Evolutionary conservation across 2,113 vertebrate genomes (phyloP).

Genomic region (Odontesthes bonariensis): DNA sequence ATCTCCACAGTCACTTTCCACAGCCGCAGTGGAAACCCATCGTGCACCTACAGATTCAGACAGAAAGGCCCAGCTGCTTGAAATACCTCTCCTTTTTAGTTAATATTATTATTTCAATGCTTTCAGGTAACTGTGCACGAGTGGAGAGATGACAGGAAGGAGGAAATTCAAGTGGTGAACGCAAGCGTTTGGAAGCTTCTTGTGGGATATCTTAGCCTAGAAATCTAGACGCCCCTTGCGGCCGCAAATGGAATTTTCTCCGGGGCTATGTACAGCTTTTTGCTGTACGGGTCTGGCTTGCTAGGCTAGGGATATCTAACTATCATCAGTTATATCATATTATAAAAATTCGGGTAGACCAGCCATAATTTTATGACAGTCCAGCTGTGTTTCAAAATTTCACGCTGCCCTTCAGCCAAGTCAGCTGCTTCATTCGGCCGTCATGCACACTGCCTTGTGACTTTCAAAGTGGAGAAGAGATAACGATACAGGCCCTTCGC

Average conservation of each 20-base stretch:
- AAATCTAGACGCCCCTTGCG: too few relatives aligned
- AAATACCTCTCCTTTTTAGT: not conserved
- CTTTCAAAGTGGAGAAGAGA: conserved; percentile 53
- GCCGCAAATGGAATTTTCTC: too few relatives aligned
- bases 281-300: too few relatives aligned
- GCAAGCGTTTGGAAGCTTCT: not conserved
- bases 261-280: too few relatives aligned
- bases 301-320: conserved; percentile 17
- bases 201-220: not conserved
- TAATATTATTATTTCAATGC: not conserved
- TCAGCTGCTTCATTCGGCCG: conserved; percentile 58
- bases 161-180: too few relatives aligned
- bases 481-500: conserved; percentile 38
- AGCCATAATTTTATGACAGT: conserved; percentile 20
- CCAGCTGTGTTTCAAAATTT: conserved; percentile 27
- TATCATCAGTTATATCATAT: conserved; percentile 3
- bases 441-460: conserved; percentile 54
- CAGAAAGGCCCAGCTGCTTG: not conserved
- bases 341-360: conserved; percentile 19
- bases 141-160: too few relatives aligned
- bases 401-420: conserved; percentile 18
- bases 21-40: conserved; percentile 89
- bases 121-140: too few relatives aligned
- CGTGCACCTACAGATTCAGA: conserved; percentile 87
- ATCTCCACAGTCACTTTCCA: conserved; percentile 95